Evolutionary conservation across 2,888 invertebrate species (phyloP).

Genomic region (Aphidoletes aphidimyza): DNA sequence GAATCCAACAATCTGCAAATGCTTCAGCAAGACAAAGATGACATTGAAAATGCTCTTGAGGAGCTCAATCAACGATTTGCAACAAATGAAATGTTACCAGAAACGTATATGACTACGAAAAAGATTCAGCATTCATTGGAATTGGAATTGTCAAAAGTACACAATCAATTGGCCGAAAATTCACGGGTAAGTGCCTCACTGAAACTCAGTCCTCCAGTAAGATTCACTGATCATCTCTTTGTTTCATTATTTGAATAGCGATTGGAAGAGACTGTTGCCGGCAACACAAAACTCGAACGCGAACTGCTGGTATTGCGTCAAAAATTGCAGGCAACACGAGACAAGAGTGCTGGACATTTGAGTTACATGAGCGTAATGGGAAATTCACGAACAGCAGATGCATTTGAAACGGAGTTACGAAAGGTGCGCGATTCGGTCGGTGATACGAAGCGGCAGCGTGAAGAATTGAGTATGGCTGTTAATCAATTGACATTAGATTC

Average conservation of each 20-base stretch:
- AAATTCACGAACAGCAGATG: slow-evolving; percentile 8
- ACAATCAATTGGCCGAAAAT: slow-evolving; percentile 88
- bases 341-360: slow-evolving; percentile 67
- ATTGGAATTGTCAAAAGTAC: slow-evolving; percentile 83
- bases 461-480: slow-evolving; percentile 87
- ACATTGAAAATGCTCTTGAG: slow-evolving; percentile 75
- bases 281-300: slow-evolving; percentile 88
- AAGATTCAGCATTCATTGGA: slow-evolving; percentile 78
- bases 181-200: slow-evolving; percentile 80
- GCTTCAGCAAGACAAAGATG: slow-evolving; percentile 80
- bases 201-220: not conserved
- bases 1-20: slow-evolving; percentile 79
- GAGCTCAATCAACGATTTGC: slow-evolving; percentile 75
- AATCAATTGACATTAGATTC: slow-evolving; percentile 85
- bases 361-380: slow-evolving; percentile 67
- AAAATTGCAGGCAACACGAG: slow-evolving; percentile 76
- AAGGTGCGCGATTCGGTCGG: slow-evolving; percentile 86
- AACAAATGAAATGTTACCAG: slow-evolving; percentile 71
- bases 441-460: slow-evolving; percentile 85
- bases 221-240: not conserved
- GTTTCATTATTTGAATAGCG: slow-evolving; percentile 68
- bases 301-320: slow-evolving; percentile 86
- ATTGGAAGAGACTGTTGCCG: slow-evolving; percentile 90
- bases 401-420: slow-evolving; percentile 72
- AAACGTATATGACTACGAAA: slow-evolving; percentile 74